phyloP scores from a whole-genome alignment of 2,113 vertebrate species.

The Pterophyllum scalare region DNA sequence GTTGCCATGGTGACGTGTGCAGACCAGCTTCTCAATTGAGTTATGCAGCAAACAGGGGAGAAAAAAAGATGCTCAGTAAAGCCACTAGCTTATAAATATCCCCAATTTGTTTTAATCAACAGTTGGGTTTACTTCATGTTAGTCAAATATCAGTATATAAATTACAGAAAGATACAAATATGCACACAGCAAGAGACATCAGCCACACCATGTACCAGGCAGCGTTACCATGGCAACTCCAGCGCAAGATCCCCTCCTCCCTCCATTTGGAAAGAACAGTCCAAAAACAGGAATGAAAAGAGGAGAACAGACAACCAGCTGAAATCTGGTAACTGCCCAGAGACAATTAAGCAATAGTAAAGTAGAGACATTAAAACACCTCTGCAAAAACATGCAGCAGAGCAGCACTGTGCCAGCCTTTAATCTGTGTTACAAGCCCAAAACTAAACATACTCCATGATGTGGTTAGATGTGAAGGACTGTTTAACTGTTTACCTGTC shows the following conservation, averaged over 20 bases:
- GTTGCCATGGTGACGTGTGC: slow-evolving; percentile 76
- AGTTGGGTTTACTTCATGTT: not conserved
- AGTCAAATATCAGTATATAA: not conserved
- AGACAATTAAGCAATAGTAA: not conserved
- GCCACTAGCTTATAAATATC: slow-evolving; percentile 3
- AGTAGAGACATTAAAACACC: not conserved
- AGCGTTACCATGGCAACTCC: slow-evolving; percentile 73
- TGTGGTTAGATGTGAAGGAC: not conserved
- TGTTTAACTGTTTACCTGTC: not conserved
- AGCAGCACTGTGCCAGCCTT: not conserved
- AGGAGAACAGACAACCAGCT: not conserved
- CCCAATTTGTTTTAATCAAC: slow-evolving; percentile 23
- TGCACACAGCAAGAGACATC: slow-evolving; percentile 1
- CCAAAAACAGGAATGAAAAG: not conserved
- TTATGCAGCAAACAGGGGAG: slow-evolving; percentile 13
- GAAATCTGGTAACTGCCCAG: not conserved
- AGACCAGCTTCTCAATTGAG: slow-evolving; percentile 56
- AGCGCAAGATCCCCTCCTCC: slow-evolving; percentile 31
- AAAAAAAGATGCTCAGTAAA: no score
- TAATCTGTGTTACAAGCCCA: slow-evolving; percentile 6
- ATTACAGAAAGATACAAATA: not conserved
- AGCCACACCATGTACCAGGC: slow-evolving; percentile 35
- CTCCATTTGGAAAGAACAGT: slow-evolving; percentile 29
- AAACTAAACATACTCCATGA: not conserved
- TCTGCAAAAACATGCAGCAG: not conserved